These are phyloP conservation scores for Drymonia ruficornis DNA, from an alignment of 2,888 invertebrate species.

Conservation along the genomic window DNA sequence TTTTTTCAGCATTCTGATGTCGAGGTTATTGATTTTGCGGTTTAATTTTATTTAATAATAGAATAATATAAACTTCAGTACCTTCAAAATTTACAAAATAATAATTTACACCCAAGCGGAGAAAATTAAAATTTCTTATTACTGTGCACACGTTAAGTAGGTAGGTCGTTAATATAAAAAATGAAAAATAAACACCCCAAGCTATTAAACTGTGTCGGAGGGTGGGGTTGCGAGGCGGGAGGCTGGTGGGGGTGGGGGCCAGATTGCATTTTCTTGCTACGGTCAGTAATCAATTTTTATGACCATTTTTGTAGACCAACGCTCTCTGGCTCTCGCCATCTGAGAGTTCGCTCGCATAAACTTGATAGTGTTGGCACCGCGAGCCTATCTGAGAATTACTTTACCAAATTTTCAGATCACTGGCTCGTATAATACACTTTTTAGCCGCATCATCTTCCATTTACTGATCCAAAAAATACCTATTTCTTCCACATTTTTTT, in stretches of 20 bases:
- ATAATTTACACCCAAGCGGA: no score
- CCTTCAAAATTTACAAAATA: no score
- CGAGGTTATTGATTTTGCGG: no score
- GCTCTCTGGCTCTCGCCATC: conserved; percentile 36
- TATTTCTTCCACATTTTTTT: not conserved
- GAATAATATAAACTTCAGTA: no score
- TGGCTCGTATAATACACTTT: conserved; percentile 1
- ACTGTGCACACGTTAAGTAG: conserved; percentile 13
- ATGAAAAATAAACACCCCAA: conserved; percentile 65
- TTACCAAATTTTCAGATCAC: conserved; percentile 4
- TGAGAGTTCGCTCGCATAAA: conserved; percentile 12
- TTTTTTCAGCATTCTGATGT: no score
- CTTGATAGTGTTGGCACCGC: conserved; percentile 12
- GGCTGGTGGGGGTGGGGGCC: conserved; percentile 48
- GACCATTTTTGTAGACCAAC: conserved; percentile 71
- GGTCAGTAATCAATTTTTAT: conserved; percentile 81
- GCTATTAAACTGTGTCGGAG: conserved; percentile 61
- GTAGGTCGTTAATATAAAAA: conserved; percentile 56
- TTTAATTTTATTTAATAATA: no score
- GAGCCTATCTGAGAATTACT: conserved; percentile 1
- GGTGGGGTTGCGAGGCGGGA: conserved; percentile 33
- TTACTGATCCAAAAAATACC: not conserved
- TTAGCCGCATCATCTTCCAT: not conserved
- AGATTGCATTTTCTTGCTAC: conserved; percentile 81
- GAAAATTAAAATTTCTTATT: no score